phyloP scores from a whole-genome alignment of 2,113 vertebrate species.

The Oxyura jamaicensis region DNA sequence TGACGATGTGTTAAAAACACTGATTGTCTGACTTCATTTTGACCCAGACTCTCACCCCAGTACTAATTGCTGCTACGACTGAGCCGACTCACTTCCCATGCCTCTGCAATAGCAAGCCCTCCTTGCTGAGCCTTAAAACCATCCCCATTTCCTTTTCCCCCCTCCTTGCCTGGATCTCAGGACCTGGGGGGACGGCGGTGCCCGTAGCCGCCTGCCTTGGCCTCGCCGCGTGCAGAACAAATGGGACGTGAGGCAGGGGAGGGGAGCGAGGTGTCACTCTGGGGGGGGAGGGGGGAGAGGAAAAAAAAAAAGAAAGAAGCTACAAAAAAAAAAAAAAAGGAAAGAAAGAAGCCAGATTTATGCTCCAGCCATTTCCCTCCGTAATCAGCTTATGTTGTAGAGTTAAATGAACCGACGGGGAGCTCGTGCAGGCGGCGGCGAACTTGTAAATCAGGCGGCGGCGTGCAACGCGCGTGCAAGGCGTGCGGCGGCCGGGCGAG shows the following conservation, averaged over 20 bases:
- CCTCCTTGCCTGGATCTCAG: neutral
- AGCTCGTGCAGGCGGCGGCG: neutral
- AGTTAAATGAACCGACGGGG: constrained; percentile 35
- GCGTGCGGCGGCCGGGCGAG: neutral
- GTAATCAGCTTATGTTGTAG: constrained; percentile 68
- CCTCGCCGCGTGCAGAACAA: accelerated
- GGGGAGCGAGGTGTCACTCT: neutral
- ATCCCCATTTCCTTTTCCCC: neutral
- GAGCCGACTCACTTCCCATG: neutral
- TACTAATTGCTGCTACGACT: neutral
- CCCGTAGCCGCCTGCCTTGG: neutral
- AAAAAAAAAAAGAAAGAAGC: neutral
- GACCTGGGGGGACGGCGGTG: accelerated
- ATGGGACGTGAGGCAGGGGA: neutral
- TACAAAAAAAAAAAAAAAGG: neutral
- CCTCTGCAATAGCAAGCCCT: neutral
- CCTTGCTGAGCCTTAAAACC: neutral
- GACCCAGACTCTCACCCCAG: neutral
- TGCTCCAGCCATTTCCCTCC: constrained; percentile 19
- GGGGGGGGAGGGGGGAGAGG: no score
- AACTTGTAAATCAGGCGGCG: neutral
- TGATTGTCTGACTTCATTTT: neutral
- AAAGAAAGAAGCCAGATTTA: neutral
- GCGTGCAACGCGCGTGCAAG: neutral
- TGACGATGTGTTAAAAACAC: neutral